Conservation (phyloP, 2,797 vertebrate genomes). For the Chaunax sp. region DNA sequence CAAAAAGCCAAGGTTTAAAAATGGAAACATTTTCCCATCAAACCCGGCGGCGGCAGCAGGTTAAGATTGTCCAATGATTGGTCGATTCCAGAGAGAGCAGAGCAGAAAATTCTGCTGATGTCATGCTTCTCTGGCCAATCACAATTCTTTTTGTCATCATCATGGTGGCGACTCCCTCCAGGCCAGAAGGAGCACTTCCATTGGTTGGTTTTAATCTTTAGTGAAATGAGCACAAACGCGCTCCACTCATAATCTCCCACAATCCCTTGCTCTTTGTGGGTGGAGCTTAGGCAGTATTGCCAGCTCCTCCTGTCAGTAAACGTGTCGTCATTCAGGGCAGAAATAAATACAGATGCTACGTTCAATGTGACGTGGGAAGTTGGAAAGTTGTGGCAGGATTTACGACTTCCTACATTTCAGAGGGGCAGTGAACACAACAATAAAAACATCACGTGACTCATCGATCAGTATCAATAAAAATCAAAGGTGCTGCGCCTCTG, state of each 20-base stretch:
- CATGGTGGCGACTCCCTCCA: conserved; percentile 4
- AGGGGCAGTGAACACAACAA: conserved; percentile 9
- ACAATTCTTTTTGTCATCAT: conserved; percentile 29
- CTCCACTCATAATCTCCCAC: conserved; percentile 50
- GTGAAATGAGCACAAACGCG: conserved; percentile 8
- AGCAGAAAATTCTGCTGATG: conserved; percentile 32
- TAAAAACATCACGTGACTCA: too few relatives aligned
- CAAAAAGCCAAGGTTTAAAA: too few relatives aligned
- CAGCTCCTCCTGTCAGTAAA: conserved; percentile 18
- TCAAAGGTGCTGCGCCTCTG: too few relatives aligned
- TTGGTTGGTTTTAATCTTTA: conserved; percentile 46
- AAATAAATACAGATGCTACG: background rate
- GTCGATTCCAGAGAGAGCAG: conserved; percentile 40
- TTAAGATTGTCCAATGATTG: conserved; percentile 36
- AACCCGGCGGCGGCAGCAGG: too few relatives aligned
- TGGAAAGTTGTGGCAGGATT: background rate
- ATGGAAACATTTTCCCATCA: too few relatives aligned
- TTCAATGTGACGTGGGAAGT: background rate
- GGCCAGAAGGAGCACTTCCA: conserved; percentile 30
- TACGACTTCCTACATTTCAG: background rate
- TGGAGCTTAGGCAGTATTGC: conserved; percentile 3
- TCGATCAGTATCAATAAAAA: too few relatives aligned
- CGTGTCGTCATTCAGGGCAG: background rate
- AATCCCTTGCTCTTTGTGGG: conserved; percentile 36
- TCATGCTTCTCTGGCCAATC: conserved; percentile 53